A percentile compares a stretch with the other conserved stretches of the same genome.
Conservation (phyloP, 2,113 vertebrate genomes). For the Zosterops pallidus region DNA sequence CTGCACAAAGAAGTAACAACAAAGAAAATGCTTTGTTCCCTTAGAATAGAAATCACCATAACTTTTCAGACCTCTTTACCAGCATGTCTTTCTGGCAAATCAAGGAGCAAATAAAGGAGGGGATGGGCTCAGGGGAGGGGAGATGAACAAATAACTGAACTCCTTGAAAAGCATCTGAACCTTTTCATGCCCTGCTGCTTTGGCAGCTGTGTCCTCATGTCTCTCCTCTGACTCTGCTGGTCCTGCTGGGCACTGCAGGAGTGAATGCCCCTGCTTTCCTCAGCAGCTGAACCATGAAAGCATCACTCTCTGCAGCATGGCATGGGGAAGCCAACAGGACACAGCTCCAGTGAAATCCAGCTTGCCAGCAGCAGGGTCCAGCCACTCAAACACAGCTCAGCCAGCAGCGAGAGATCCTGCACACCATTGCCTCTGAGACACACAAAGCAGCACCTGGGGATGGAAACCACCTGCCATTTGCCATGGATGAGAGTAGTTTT, state of each 20-base stretch:
- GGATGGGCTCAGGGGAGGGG: neutral
- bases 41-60: neutral
- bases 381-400: neutral
- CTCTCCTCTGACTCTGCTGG: neutral
- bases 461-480: neutral
- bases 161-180: neutral
- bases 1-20: neutral
- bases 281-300: neutral
- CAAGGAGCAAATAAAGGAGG: neutral
- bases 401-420: neutral
- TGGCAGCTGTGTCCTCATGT: neutral
- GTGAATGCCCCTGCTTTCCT: neutral
- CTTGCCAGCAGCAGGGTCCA: neutral
- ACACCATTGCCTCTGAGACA: neutral
- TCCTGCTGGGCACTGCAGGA: neutral
- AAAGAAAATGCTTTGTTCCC: neutral
- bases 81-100: neutral
- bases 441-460: neutral
- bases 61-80: neutral
- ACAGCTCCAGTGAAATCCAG: neutral
- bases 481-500: neutral
- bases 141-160: neutral
- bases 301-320: accelerated
- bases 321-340: neutral
- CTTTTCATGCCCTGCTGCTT: neutral